A percentile compares a stretch with the other conserved stretches of the same genome.
phyloP scores from a whole-genome alignment of 2,888 invertebrate genomes.

The Rhynchonema sp. region DNA sequence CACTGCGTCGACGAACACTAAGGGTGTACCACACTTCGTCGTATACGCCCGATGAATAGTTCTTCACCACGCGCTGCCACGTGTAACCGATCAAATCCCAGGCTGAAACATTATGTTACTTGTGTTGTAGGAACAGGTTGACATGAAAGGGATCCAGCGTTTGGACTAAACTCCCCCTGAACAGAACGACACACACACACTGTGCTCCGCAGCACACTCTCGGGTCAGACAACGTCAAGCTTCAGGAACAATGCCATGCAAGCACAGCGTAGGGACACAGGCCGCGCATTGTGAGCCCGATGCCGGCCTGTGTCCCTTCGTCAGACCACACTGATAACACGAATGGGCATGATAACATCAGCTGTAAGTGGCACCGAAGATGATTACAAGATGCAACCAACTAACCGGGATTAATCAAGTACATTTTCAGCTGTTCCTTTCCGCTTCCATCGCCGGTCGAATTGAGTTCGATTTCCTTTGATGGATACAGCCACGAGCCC shows the following conservation, averaged over 20 bases:
- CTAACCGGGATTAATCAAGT: neutral
- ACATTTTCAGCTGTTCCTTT: neutral
- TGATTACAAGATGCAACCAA: neutral
- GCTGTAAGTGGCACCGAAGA: too few relatives aligned
- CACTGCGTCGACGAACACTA: neutral
- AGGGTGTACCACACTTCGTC: neutral
- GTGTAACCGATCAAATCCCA: neutral
- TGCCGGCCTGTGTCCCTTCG: too few relatives aligned
- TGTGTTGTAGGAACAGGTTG: neutral
- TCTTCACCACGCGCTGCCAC: too few relatives aligned
- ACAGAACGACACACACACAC: too few relatives aligned
- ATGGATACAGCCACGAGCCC: neutral
- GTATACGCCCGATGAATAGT: neutral
- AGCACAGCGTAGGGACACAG: too few relatives aligned
- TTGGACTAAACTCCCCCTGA: too few relatives aligned
- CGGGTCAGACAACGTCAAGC: too few relatives aligned
- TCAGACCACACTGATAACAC: too few relatives aligned
- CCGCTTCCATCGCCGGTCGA: neutral
- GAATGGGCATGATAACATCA: too few relatives aligned
- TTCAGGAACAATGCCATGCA: too few relatives aligned
- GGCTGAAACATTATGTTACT: neutral
- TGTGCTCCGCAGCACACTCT: too few relatives aligned
- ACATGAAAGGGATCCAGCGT: neutral
- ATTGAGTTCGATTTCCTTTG: neutral
- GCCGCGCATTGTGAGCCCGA: too few relatives aligned